phyloP scores from a whole-genome alignment of 2,113 vertebrate species.

The Crocuta crocuta region DNA sequence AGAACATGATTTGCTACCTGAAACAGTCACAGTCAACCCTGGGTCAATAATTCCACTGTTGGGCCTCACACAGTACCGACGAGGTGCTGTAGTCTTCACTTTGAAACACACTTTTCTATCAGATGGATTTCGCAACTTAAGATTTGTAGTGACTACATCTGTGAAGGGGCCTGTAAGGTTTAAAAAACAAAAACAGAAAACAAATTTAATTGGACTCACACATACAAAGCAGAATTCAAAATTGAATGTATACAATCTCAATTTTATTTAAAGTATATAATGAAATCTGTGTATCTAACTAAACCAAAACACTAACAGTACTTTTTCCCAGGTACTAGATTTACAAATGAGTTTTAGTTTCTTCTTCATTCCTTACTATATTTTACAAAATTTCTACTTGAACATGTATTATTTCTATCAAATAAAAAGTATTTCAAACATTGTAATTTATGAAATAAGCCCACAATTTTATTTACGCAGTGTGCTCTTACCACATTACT shows the following conservation, averaged over 20 bases:
- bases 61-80: conserved; percentile 98
- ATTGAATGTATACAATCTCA: not conserved
- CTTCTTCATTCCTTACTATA: not conserved
- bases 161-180: conserved; percentile 95
- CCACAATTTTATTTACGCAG: not conserved
- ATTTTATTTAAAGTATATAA: not conserved
- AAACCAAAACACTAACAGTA: not conserved
- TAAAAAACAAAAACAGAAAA: conserved; percentile 41
- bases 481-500: not conserved
- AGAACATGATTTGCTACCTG: conserved; percentile 87
- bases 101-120: conserved; percentile 99
- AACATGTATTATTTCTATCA: conserved; percentile 1
- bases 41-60: conserved; percentile 97
- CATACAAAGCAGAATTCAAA: conserved; percentile 44
- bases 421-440: not conserved
- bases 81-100: conserved; percentile 99
- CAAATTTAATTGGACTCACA: conserved; percentile 15
- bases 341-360: not conserved
- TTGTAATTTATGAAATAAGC: not conserved
- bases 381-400: not conserved
- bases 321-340: not conserved
- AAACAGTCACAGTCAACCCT: conserved; percentile 93
- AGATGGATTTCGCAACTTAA: conserved; percentile 97
- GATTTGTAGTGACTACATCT: conserved; percentile 98
- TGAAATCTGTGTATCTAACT: not conserved